Base-by-base conservation (phyloP, 1,140 invertebrate species). In the Sarcophaga bullata region DNA sequence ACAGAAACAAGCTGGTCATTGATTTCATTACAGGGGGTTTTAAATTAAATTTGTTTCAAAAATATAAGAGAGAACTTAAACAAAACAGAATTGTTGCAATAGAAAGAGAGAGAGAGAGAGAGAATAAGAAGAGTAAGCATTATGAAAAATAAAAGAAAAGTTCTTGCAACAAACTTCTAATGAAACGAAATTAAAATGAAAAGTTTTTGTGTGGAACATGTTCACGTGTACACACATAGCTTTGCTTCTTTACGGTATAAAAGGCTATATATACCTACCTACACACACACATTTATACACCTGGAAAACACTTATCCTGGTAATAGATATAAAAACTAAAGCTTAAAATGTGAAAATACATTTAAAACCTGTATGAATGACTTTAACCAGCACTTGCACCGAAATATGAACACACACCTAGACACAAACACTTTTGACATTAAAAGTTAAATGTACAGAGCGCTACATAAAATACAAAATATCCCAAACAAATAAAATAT, bases 181-280 rank as follows among this genome's bases (percentile, higher is more conserved):
- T 58, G 54, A 58, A 58, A 58, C 54, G n/a, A 58, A 58, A 58
- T 58, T 58, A 58, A 58, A 58, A 58, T 58, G 54, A 58, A 58
- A 58, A 58, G 11, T 58, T 58, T 58, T 58, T 58, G 13, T 58
- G 54, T 58, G 54, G 25, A 37, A 37, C 25, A 37, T n/a, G 13
- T 15, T 11, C 7, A n/a, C 5, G 54, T 6, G 6, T n/a, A 58
- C 13, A 58, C 15, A n/a, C 7, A 13, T 15, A 58, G 13, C 25
- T 1, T 2, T 37, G 25, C 25, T 37, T 37, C 25, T 37, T 37
- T 37, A 2, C 25, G 25, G 25, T 37, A n/a, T n/a, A 13, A 13
- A n/a, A 15, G n/a, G n/a, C n/a, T 58, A 13, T 58, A n/a, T 58
- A 58, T 15, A 13, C 52, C 15, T 58, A 10, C 4, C n/a, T 4